Percentiles rank a stretch among this genome's conserved stretches.
phyloP scores from a whole-genome alignment of 2,113 vertebrate species.

The Sceloporus tristichus region DNA sequence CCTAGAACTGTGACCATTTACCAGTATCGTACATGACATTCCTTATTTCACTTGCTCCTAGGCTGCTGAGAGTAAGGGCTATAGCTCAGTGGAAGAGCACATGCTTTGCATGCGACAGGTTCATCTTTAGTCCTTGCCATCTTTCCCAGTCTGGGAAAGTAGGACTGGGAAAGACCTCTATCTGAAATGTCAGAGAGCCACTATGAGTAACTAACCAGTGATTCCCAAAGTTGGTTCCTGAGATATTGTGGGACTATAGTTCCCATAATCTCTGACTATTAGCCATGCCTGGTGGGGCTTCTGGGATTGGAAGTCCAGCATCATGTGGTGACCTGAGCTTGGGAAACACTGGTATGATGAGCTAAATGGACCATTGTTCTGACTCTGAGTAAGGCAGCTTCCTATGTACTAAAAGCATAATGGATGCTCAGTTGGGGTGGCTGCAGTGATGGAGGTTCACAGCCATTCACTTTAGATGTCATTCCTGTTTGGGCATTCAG shows the following conservation, averaged over 20 bases:
- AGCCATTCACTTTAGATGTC: not conserved
- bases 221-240: not conserved
- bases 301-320: not conserved
- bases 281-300: not conserved
- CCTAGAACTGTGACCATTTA: not conserved
- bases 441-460: not conserved
- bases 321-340: no score
- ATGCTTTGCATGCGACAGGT: not conserved
- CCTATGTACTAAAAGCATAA: not conserved
- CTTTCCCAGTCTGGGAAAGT: no score
- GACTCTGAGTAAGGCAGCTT: not conserved
- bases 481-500: not conserved
- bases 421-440: not conserved
- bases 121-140: not conserved
- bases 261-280: no score
- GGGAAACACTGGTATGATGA: not conserved
- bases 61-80: not conserved
- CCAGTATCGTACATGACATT: not conserved
- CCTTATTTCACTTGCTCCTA: not conserved
- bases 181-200: not conserved
- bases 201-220: not conserved
- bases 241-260: not conserved
- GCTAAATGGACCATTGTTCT: not conserved
- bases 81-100: not conserved
- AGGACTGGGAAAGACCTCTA: not conserved